Evolutionary conservation across 2,797 vertebrate species (phyloP).

Genomic region (Heterohyrax brucei): DNA sequence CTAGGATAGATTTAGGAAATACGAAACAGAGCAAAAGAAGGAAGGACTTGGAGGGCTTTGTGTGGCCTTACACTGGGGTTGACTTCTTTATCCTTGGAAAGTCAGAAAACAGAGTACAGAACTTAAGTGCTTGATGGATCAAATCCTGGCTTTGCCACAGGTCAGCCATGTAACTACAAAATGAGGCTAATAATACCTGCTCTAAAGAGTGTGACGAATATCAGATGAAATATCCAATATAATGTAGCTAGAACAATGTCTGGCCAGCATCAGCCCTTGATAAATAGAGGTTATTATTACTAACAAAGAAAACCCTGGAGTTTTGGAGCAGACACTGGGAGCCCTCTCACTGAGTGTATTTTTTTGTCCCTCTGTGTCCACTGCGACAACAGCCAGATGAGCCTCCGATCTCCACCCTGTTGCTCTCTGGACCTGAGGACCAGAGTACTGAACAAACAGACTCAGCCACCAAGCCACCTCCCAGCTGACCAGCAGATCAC

Average conservation of each 20-base stretch:
- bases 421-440: neutral
- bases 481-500: neutral
- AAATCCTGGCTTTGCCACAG: slow-evolving; percentile 18
- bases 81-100: slow-evolving; percentile 53
- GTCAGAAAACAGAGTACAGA: neutral
- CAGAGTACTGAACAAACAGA: neutral
- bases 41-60: neutral
- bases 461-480: neutral
- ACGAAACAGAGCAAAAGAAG: neutral
- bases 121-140: neutral
- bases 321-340: neutral
- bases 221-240: neutral
- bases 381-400: neutral
- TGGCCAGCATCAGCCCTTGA: neutral
- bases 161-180: neutral
- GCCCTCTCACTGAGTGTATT: neutral
- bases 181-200: neutral
- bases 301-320: neutral
- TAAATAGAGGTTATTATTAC: neutral
- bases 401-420: neutral
- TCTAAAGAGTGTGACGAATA: neutral
- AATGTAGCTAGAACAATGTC: neutral
- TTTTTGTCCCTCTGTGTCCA: neutral
- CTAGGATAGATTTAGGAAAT: neutral
- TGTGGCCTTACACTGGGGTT: neutral